Evolutionary conservation across 2,888 invertebrate species (phyloP), one percentile per base, ranked within the genome.

Genomic region (Portevinia maculata): DNA sequence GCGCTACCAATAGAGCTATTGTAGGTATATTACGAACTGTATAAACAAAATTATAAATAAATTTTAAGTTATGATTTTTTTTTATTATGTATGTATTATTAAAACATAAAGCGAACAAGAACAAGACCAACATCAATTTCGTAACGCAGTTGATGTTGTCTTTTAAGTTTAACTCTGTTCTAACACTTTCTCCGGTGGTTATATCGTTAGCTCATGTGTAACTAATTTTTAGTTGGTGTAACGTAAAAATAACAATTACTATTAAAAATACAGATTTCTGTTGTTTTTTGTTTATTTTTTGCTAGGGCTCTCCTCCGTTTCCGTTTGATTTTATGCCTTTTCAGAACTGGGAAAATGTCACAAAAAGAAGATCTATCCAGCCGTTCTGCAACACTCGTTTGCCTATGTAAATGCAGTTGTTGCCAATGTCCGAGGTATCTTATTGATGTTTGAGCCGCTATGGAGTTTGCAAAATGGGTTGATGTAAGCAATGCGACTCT

Each of bases 181-280:
- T 32, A 7, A 74, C 57, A 69, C 46, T 34, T 34, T 44, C 7
- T 53, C 39, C 37, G 64, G 76, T 83, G 37, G 55, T 62, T 83
- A 73, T 67, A 73, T 67, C 83, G 71, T 78, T 78, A 78, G 55
- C 53, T 83, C 60, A 65, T 71, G 76, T 83, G 70, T 71, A 64
- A 64, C 62, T 75, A 70, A 50, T 83, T 44, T 83, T 78, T 53
- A 78, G 71, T 83, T 83, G 83, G 78, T 83, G 71, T 83, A 76
- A 71, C 78, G 73, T 78, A 67, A 70, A 48, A 81, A 83, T 78
- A 83, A 55, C 71, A 78, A 73, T 44, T 71, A 83, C 67, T 78
- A 73, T 37, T 69, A 67, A 78, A 78, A 15, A 48, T 52, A 53
- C 9, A 41, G 2, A 44, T 19, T 19, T 44, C 7, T 39, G n/a